Percentiles rank a stretch among this genome's conserved stretches.
Evolutionary conservation across 2,113 vertebrate genomes (phyloP).

Genomic region (Ariopsis seemanni): DNA sequence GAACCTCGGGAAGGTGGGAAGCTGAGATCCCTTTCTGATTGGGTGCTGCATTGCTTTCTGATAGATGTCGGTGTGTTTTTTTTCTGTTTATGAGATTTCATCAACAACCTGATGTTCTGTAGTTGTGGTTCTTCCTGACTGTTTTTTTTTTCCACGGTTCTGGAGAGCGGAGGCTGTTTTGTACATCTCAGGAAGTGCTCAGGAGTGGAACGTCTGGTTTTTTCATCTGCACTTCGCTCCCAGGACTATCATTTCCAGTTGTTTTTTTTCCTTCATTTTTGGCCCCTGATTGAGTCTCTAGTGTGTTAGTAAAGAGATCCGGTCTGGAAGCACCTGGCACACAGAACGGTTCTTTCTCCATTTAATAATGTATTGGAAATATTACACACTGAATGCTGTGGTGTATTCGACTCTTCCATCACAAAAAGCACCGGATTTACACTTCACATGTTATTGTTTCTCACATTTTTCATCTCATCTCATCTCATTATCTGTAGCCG

Average conservation of each 20-base stretch:
- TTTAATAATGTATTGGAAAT: background rate
- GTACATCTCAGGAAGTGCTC: slow-evolving; percentile 13
- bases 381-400: background rate
- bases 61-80: too few species aligned
- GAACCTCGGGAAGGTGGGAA: background rate
- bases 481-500: too few species aligned
- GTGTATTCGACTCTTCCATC: too few species aligned
- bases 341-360: background rate
- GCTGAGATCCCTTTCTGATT: background rate
- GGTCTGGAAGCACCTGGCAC: slow-evolving; percentile 1
- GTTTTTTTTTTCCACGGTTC: background rate
- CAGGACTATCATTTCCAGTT: slow-evolving; percentile 33
- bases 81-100: background rate
- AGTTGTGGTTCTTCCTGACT: background rate
- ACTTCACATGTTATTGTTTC: background rate
- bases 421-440: background rate
- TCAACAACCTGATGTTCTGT: background rate
- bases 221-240: slow-evolving; percentile 43
- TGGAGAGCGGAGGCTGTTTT: slow-evolving; percentile 27
- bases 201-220: slow-evolving; percentile 42
- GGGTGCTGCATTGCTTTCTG: background rate
- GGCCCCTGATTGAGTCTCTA: slow-evolving; percentile 1
- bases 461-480: background rate
- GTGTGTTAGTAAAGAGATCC: slow-evolving; percentile 11
- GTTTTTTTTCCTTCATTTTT: background rate